These are phyloP conservation scores for Chaenogobius annularis DNA, from an alignment of 2,113 vertebrate genomes.

Conservation along the genomic window DNA sequence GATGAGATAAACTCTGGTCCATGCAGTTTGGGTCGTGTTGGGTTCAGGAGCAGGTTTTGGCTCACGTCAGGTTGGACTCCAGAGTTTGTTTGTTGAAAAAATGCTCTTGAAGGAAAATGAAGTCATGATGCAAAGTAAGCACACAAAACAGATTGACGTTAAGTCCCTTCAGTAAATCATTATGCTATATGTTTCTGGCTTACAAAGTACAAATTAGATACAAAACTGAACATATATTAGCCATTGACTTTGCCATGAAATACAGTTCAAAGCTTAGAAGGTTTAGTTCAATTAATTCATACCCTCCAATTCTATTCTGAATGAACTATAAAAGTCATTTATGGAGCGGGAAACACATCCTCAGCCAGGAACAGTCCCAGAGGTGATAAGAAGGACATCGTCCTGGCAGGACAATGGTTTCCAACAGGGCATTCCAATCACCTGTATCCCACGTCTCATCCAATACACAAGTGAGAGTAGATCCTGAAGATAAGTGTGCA, in stretches of 20 bases:
- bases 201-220: not conserved
- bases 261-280: too few relatives aligned
- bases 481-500: not conserved
- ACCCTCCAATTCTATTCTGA: not conserved
- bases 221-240: too few relatives aligned
- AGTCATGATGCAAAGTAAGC: slow-evolving; percentile 11
- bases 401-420: not conserved
- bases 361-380: not conserved
- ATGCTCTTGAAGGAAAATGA: not conserved
- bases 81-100: slow-evolving; percentile 14
- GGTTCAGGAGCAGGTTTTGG: too few relatives aligned
- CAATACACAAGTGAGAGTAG: not conserved
- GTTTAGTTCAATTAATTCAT: not conserved
- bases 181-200: not conserved
- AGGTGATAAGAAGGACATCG: not conserved
- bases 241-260: too few relatives aligned
- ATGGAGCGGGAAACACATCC: not conserved
- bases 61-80: slow-evolving; percentile 2
- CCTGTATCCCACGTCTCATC: not conserved
- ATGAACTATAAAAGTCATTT: not conserved
- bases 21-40: too few relatives aligned
- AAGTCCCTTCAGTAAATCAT: too few relatives aligned
- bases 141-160: too few relatives aligned
- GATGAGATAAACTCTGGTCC: not conserved
- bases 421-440: not conserved